A percentile compares a stretch with the other conserved stretches of the same genome.
Conservation (phyloP, 2,888 invertebrate genomes). For the Strigamia crassipes region DNA sequence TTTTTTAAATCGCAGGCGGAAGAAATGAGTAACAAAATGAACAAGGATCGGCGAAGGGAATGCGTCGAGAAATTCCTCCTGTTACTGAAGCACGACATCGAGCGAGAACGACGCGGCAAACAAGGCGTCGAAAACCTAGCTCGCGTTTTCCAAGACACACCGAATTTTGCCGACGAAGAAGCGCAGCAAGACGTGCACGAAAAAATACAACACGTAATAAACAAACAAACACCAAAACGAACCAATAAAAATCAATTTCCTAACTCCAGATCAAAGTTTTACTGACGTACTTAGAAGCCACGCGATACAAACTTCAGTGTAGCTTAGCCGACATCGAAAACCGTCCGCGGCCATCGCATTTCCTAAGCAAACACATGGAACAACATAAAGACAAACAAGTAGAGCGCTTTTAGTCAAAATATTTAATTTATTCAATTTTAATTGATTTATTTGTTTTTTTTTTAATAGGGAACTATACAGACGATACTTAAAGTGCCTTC, state of each 20-base stretch:
- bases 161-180: slow-evolving; percentile 83
- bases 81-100: slow-evolving; percentile 83
- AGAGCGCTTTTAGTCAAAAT: too few species aligned
- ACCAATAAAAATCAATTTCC: too few species aligned
- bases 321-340: slow-evolving; percentile 81
- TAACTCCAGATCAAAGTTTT: slow-evolving; percentile 60
- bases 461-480: slow-evolving; percentile 48
- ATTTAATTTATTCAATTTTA: too few species aligned
- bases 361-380: slow-evolving; percentile 82
- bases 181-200: slow-evolving; percentile 89
- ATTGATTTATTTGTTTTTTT: too few species aligned
- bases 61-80: slow-evolving; percentile 82
- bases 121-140: slow-evolving; percentile 87
- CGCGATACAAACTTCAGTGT: slow-evolving; percentile 82
- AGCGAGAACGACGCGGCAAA: slow-evolving; percentile 84
- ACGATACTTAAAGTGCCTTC: slow-evolving; percentile 68
- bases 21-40: slow-evolving; percentile 91
- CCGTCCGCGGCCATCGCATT: slow-evolving; percentile 76
- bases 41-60: slow-evolving; percentile 84
- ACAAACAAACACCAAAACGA: too few species aligned
- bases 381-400: slow-evolving; percentile 86
- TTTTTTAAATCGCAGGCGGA: slow-evolving; percentile 68
- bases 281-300: slow-evolving; percentile 88
- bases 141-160: slow-evolving; percentile 81
- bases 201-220: slow-evolving; percentile 81